phyloP scores from a whole-genome alignment of 2,797 vertebrate genomes.

The Poecilia gillii region DNA sequence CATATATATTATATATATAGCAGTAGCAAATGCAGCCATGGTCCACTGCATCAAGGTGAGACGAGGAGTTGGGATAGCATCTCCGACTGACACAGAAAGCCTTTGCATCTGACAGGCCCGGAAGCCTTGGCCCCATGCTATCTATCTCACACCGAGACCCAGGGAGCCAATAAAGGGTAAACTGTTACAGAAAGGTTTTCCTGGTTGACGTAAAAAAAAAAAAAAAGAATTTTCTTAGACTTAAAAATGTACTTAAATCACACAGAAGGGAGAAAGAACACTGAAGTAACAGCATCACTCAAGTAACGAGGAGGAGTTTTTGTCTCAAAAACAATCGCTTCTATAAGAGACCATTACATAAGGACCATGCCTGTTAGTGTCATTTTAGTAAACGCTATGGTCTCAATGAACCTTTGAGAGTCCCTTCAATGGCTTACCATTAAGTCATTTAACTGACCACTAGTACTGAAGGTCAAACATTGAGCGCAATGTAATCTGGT shows the following conservation, averaged over 20 bases:
- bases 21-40: conserved; percentile 39
- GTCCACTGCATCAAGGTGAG: conserved; percentile 69
- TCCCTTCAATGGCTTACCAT: conserved; percentile 39
- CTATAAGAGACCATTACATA: conserved; percentile 30
- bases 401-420: conserved; percentile 33
- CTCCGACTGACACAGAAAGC: conserved; percentile 68
- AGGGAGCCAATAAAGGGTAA: conserved; percentile 62
- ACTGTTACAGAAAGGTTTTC: conserved; percentile 47
- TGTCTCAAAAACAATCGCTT: conserved; percentile 31
- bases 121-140: conserved; percentile 61
- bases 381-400: conserved; percentile 9
- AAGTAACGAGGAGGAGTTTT: conserved; percentile 50
- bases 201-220: conserved; percentile 12
- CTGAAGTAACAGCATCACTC: conserved; percentile 27
- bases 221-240: conserved; percentile 20
- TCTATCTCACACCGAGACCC: conserved; percentile 53
- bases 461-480: conserved; percentile 38
- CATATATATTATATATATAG: conserved; percentile 1
- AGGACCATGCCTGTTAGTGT: conserved; percentile 33
- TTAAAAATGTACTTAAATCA: conserved; percentile 39
- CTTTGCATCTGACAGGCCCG: conserved; percentile 67
- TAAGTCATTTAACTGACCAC: conserved; percentile 46
- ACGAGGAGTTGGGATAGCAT: conserved; percentile 62
- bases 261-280: conserved; percentile 25
- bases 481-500: conserved; percentile 31